Conservation (phyloP, 2,113 vertebrate species). For the Pachypanchax playfairii region DNA sequence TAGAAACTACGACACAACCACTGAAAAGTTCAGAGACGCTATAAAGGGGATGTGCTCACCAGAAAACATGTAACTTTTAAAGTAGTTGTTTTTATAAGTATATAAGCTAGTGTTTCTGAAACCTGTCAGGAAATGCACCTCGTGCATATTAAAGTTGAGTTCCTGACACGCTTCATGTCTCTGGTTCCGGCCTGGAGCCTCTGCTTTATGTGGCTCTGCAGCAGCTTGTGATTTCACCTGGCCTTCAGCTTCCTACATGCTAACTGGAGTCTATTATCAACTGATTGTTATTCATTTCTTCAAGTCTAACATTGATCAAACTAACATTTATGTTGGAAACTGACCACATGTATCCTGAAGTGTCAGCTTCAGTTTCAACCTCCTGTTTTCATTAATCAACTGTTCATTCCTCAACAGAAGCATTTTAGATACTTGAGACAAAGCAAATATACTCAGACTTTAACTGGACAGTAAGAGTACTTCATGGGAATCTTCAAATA, state of each 20-base stretch:
- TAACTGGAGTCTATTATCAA: conserved; percentile 48
- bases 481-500: conserved; percentile 58
- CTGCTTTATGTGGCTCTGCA: no score
- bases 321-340: conserved; percentile 19
- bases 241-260: conserved; percentile 26
- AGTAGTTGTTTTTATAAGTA: no score
- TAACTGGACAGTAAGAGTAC: conserved; percentile 51
- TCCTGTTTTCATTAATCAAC: conserved; percentile 75
- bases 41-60: no score
- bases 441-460: conserved; percentile 63
- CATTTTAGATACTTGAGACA: conserved; percentile 59
- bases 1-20: no score
- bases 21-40: no score
- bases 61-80: no score
- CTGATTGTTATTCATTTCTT: conserved; percentile 57
- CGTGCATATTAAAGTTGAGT: no score
- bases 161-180: no score
- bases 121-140: no score
- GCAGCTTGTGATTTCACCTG: conserved; percentile 12
- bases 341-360: conserved; percentile 4
- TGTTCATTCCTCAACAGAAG: conserved; percentile 72
- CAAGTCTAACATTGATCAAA: conserved; percentile 11
- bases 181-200: no score
- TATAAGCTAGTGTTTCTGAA: no score
- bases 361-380: conserved; percentile 63